Base-by-base conservation (phyloP, 2,797 vertebrate genomes). In the Phataginus tetradactyla region DNA sequence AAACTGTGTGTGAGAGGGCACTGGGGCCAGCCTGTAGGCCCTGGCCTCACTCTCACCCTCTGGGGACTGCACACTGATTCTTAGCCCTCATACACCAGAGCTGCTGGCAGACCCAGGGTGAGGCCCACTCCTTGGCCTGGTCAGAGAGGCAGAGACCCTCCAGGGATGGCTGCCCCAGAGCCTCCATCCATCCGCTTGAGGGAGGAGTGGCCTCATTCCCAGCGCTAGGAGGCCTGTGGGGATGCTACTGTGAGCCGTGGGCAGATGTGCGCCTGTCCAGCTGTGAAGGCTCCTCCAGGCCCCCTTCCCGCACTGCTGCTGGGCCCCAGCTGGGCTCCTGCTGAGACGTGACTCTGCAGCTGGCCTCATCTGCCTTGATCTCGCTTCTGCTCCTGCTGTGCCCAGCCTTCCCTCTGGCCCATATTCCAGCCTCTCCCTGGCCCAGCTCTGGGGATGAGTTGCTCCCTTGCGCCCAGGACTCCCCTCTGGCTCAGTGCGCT, bases 291-390 rank as follows among this genome's bases (percentile, higher is more conserved):
- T 81, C 39, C 53, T 90, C 53, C 29, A 23, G 45, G 32, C 21
- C 27, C 61, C 0, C 0, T 15, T 8, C 71, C 7, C 0, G 5
- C 18, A 15, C 7, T 0, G 1, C 7, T 4, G 27, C 83, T 18
- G 12, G 53, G 17, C 34, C 20, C 55, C 17, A 4, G 14, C 1
- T 15, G 27, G 49, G 32, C 7, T 39, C 71, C 34, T 59, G 55
- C 32, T 79, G 27, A n/a, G 23, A 14, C 3, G 5, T 45, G 74
- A 20, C n/a, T 87, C 32, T 72, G 3, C 21, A 27, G 45, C 45
- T 0, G 1, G 25, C 59, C 53, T 57, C 42, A 9, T 55, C 32
- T 4, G 20, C 29, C 12, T 0, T 72, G 42, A 18, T 32, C 57
- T 49, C 7, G 2, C 17, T 51, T 29, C 53, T 17, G 13, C 32